Percentiles rank a stretch among this genome's conserved stretches.
Evolutionary conservation across 2,888 invertebrate genomes (phyloP).

Genomic region (Tetheella fluctuosa): DNA sequence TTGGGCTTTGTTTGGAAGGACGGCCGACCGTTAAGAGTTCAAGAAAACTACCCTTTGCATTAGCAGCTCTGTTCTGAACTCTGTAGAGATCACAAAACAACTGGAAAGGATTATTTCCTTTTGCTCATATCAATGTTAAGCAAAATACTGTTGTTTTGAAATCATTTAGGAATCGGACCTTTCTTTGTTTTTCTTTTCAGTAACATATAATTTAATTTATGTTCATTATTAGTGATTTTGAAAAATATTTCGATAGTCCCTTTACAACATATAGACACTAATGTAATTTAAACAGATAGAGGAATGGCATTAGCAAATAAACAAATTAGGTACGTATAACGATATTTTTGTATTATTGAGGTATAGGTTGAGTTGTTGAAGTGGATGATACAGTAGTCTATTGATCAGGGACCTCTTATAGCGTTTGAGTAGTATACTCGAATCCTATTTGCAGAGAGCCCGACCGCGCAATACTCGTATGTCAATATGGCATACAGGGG

Average conservation of each 20-base stretch:
- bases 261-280: no score
- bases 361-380: no score
- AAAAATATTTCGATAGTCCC: background rate
- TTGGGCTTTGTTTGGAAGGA: constrained; percentile 65
- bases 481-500: constrained; percentile 46
- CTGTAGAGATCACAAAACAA: constrained; percentile 41
- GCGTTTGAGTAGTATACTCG: constrained; percentile 32
- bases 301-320: no score
- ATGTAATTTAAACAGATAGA: no score
- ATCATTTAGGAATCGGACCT: no score
- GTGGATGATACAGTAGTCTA: background rate
- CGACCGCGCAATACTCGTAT: constrained; percentile 37
- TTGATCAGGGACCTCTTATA: constrained; percentile 3
- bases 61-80: constrained; percentile 30
- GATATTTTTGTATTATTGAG: no score
- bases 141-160: constrained; percentile 21
- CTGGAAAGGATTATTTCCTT: constrained; percentile 30
- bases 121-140: constrained; percentile 30
- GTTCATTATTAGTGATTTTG: background rate
- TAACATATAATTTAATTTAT: no score
- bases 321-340: no score
- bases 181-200: background rate
- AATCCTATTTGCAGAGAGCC: constrained; percentile 38
- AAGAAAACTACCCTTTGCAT: constrained; percentile 45
- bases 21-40: constrained; percentile 48